Percentiles rank a stretch among this genome's conserved stretches.
Evolutionary conservation across 2,113 vertebrate genomes (phyloP).

Genomic region (Actenoides lindsayi): DNA sequence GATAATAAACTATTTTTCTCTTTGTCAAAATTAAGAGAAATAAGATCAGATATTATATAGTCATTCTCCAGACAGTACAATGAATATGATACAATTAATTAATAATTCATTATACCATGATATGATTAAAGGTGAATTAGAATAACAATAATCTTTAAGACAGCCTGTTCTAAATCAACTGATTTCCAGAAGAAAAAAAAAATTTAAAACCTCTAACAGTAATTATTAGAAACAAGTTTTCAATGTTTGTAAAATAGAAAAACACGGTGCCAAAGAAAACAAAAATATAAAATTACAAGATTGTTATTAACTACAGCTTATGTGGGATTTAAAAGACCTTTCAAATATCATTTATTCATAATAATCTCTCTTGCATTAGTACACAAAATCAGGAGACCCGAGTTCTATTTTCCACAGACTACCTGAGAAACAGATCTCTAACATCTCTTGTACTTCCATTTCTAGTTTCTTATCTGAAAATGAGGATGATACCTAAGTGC

Average conservation of each 20-base stretch:
- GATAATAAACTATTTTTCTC: background rate
- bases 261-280: background rate
- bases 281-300: background rate
- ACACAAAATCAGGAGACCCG: background rate
- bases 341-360: background rate
- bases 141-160: background rate
- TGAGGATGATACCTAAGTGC: conserved; percentile 11
- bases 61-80: background rate
- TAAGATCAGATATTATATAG: background rate
- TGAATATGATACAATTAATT: background rate
- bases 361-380: background rate
- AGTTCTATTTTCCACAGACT: background rate
- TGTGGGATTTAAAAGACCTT: background rate
- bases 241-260: background rate
- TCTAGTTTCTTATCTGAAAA: conserved; percentile 21
- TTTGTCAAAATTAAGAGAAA: background rate
- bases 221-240: background rate
- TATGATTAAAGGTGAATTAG: background rate
- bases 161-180: background rate
- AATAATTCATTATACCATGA: background rate
- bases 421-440: background rate
- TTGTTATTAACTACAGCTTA: background rate
- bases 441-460: background rate
- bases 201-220: background rate
- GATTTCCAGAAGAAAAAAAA: background rate